Evolutionary conservation across 2,113 vertebrate genomes (phyloP).

Genomic region (Clinocottus analis): DNA sequence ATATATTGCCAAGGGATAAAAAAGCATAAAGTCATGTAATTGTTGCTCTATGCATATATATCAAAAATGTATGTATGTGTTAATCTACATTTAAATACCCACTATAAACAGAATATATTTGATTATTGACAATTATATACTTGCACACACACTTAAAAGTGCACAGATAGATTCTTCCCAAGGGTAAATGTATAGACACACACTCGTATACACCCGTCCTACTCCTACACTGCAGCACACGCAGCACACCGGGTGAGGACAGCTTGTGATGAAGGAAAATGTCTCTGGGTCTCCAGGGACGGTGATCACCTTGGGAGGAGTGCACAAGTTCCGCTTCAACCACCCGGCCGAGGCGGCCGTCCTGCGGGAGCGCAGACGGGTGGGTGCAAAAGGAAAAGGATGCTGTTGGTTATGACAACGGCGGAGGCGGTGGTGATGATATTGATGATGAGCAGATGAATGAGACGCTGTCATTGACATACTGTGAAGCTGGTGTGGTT

Average conservation of each 20-base stretch:
- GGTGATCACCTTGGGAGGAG: slow-evolving; percentile 90
- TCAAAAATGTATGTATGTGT: slow-evolving; percentile 17
- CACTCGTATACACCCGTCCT: not conserved
- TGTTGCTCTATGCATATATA: not conserved
- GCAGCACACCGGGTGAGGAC: slow-evolving; percentile 23
- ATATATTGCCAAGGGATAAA: not conserved
- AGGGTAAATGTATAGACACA: slow-evolving; percentile 6
- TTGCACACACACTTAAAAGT: not conserved
- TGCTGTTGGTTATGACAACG: slow-evolving; percentile 30
- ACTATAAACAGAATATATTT: not conserved
- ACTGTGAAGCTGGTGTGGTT: not conserved
- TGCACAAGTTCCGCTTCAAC: slow-evolving; percentile 94
- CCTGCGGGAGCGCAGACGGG: slow-evolving; percentile 89
- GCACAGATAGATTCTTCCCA: slow-evolving; percentile 11
- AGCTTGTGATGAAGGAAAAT: slow-evolving; percentile 38
- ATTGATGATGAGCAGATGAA: slow-evolving; percentile 30
- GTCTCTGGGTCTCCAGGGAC: slow-evolving; percentile 83
- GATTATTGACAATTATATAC: slow-evolving; percentile 16
- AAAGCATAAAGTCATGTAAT: not conserved
- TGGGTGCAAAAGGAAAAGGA: slow-evolving; percentile 74
- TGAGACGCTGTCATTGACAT: not conserved
- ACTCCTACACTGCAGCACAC: not conserved
- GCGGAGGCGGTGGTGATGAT: slow-evolving; percentile 15
- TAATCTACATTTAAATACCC: slow-evolving; percentile 17
- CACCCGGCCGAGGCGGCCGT: slow-evolving; percentile 94